These are phyloP conservation scores for Anomalospiza imberbis DNA, from an alignment of 2,797 vertebrate genomes.

Conservation along the genomic window DNA sequence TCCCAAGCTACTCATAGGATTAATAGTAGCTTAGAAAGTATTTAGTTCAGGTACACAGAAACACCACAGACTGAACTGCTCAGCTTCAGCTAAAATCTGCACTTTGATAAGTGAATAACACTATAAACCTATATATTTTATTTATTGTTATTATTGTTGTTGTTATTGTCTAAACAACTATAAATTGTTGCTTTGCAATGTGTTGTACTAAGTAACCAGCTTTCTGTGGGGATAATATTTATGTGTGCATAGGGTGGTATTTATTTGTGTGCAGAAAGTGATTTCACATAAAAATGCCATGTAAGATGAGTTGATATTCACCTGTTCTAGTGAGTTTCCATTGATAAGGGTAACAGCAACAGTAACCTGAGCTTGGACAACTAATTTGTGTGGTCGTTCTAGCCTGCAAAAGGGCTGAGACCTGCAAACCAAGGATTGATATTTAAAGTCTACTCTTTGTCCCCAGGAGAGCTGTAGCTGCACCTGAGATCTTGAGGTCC, in stretches of 20 bases:
- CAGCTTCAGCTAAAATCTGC: not conserved
- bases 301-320: not conserved
- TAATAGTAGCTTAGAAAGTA: not conserved
- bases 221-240: not conserved
- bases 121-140: not conserved
- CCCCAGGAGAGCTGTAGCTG: conserved; percentile 18
- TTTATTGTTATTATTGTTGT: not conserved
- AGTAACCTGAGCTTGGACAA: not conserved
- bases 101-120: not conserved
- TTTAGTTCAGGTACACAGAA: not conserved
- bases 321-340: not conserved
- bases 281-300: not conserved
- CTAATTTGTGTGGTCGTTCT: not conserved
- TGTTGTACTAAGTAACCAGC: not conserved
- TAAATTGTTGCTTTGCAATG: not conserved
- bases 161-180: not conserved
- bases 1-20: not conserved
- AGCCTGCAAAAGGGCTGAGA: conserved; percentile 4
- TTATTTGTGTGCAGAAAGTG: not conserved
- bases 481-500: conserved; percentile 20
- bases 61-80: not conserved
- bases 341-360: not conserved
- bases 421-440: conserved; percentile 40
- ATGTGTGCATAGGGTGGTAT: not conserved
- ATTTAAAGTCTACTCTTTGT: not conserved